Percentiles rank a stretch among this genome's conserved stretches.
These are phyloP conservation scores for Alosa sapidissima DNA, from an alignment of 2,797 vertebrate species.

Conservation along the genomic window DNA sequence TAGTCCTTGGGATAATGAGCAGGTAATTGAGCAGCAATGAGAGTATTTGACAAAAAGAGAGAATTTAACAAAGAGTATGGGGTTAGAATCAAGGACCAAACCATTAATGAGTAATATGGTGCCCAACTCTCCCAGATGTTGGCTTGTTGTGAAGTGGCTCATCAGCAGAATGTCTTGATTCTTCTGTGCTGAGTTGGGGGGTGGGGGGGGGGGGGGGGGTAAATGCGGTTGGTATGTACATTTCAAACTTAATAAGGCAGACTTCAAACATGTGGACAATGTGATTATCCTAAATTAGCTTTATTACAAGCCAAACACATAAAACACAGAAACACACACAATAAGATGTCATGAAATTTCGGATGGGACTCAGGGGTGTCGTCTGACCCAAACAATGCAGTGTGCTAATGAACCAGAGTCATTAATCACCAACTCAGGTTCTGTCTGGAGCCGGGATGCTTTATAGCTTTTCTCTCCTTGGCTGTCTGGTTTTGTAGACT, in stretches of 20 bases:
- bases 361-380: conserved; percentile 43
- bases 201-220: conserved; percentile 33
- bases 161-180: conserved; percentile 52
- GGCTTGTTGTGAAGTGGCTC: neutral
- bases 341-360: conserved; percentile 42
- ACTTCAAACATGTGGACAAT: conserved; percentile 48
- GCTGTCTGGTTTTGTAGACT: neutral
- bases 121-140: neutral
- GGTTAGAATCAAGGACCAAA: too few relatives aligned
- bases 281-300: conserved; percentile 64
- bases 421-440: conserved; percentile 44
- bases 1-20: too few relatives aligned
- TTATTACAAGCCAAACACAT: conserved; percentile 58
- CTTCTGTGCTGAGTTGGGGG: conserved; percentile 45
- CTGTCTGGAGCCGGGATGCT: conserved; percentile 25
- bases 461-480: neutral
- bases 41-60: too few relatives aligned
- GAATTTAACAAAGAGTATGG: too few relatives aligned
- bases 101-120: neutral
- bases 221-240: conserved; percentile 23
- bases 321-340: neutral
- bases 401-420: conserved; percentile 30
- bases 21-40: too few relatives aligned
- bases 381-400: conserved; percentile 38
- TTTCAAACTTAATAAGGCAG: conserved; percentile 60